These are phyloP conservation scores for Microctenopoma steveboyesi DNA, from an alignment of 2,797 vertebrate species.

Conservation along the genomic window DNA sequence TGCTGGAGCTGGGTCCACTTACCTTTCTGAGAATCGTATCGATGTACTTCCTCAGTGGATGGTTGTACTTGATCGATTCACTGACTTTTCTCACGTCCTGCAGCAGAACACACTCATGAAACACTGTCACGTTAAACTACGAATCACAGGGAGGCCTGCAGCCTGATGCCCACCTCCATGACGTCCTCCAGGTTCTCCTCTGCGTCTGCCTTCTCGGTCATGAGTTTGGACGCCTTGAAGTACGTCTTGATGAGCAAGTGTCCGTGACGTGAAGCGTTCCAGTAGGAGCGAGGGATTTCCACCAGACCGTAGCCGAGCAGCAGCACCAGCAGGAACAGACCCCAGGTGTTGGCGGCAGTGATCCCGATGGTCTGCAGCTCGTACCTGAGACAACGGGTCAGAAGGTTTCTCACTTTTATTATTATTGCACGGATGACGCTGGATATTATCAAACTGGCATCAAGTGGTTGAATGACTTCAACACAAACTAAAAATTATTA, in stretches of 20 bases:
- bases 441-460: too few relatives aligned
- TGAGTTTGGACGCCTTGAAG: constrained; percentile 96
- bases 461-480: too few relatives aligned
- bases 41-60: constrained; percentile 93
- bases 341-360: constrained; percentile 98
- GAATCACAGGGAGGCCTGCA: fast-evolving
- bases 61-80: constrained; percentile 96
- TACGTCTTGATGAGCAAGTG: constrained; percentile 95
- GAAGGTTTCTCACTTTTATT: neutral
- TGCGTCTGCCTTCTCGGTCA: constrained; percentile 97
- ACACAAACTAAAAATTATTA: too few relatives aligned
- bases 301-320: constrained; percentile 95
- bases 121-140: fast-evolving
- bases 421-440: neutral
- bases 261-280: constrained; percentile 91
- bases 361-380: constrained; percentile 97
- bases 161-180: constrained; percentile 87
- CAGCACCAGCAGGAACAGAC: constrained; percentile 94
- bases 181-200: constrained; percentile 97
- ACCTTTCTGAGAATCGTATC: constrained; percentile 97
- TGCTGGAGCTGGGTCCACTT: constrained; percentile 5
- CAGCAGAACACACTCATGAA: constrained; percentile 27
- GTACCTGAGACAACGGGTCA: constrained; percentile 75
- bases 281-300: constrained; percentile 96
- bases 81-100: constrained; percentile 97